These are phyloP conservation scores for Saiga tatarica DNA, from an alignment of 2,113 vertebrate genomes.

Conservation along the genomic window DNA sequence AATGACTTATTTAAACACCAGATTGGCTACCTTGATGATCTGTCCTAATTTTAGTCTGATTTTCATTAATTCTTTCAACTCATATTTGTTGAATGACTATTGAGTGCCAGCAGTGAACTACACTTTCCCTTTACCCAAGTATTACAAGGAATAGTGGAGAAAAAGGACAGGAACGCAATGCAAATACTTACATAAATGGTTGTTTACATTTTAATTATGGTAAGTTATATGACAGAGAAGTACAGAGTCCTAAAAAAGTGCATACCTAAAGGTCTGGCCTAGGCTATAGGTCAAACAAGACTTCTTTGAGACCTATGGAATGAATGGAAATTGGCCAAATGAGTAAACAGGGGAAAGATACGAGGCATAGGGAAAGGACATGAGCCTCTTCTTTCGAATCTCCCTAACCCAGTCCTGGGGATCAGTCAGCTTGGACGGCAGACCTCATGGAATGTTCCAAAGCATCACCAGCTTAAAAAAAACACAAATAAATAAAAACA, in stretches of 20 bases:
- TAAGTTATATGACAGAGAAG: background rate
- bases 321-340: background rate
- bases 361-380: background rate
- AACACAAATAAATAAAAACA: slow-evolving; percentile 52
- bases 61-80: background rate
- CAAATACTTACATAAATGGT: background rate
- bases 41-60: background rate
- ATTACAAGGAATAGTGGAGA: background rate
- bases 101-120: background rate
- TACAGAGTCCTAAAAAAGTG: background rate
- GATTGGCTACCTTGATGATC: background rate
- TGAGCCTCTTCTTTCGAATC: background rate
- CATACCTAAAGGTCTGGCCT: background rate
- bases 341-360: background rate
- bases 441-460: slow-evolving; percentile 44
- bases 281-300: background rate
- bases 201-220: background rate
- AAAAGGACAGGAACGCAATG: background rate
- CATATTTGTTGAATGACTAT: background rate
- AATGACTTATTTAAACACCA: background rate
- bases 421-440: slow-evolving; percentile 5
- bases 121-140: background rate
- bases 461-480: slow-evolving; percentile 8
- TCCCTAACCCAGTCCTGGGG: background rate
- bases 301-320: background rate